Percentiles rank a stretch among this genome's conserved stretches.
phyloP scores from a whole-genome alignment of 2,888 invertebrate genomes.

The Crossocerus cetratus region DNA sequence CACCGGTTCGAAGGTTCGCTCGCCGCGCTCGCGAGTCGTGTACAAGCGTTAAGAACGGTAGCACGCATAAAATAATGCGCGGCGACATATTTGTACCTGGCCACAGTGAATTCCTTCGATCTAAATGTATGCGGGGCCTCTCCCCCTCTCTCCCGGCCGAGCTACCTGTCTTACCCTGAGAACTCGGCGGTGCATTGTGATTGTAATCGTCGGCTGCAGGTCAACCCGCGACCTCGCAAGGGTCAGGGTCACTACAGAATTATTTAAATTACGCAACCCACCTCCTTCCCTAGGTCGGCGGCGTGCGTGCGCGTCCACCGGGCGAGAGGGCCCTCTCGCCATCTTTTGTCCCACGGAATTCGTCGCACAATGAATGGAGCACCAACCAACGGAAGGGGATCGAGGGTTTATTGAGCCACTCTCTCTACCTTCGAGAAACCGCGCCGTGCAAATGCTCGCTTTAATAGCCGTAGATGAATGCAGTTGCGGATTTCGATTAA shows the following conservation, averaged over 20 bases:
- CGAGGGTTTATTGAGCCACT: conserved; percentile 9
- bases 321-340: conserved; percentile 5
- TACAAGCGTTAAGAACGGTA: too few species aligned
- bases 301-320: conserved; percentile 15
- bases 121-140: conserved; percentile 62
- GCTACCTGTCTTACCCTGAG: conserved; percentile 71
- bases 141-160: conserved; percentile 13
- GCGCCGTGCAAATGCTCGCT: too few species aligned
- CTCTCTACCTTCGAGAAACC: background rate
- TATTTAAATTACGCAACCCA: conserved; percentile 67
- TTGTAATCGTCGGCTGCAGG: conserved; percentile 66
- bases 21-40: too few species aligned
- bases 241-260: conserved; percentile 69
- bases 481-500: too few species aligned
- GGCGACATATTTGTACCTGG: conserved; percentile 18
- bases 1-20: background rate
- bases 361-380: too few species aligned
- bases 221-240: conserved; percentile 62
- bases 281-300: conserved; percentile 34
- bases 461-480: too few species aligned
- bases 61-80: background rate
- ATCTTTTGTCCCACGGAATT: conserved; percentile 20
- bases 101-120: conserved; percentile 40
- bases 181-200: conserved; percentile 65
- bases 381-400: too few species aligned